Evolutionary conservation across 1,140 invertebrate species (phyloP).

Genomic region (Ceratoteleas bidentatus): DNA sequence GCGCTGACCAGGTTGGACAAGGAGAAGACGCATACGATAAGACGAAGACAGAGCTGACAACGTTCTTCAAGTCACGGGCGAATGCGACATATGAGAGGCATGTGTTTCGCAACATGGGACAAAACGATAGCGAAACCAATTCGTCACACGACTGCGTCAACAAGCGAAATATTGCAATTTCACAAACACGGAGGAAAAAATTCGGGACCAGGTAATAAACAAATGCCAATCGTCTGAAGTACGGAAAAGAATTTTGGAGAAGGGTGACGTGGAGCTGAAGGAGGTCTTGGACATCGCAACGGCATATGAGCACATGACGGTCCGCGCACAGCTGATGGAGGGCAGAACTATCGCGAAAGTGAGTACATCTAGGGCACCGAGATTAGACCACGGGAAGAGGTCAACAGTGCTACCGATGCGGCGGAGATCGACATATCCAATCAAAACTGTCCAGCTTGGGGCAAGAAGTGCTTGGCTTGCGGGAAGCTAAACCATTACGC

Average conservation of each 20-base stretch:
- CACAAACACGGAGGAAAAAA: constrained; percentile 50
- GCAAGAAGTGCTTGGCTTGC: too few relatives aligned
- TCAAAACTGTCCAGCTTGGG: constrained; percentile 19
- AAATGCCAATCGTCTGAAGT: constrained; percentile 65
- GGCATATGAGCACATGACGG: constrained; percentile 1
- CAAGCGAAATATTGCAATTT: constrained; percentile 69
- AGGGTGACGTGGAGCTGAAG: constrained; percentile 4
- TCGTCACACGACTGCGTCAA: constrained; percentile 57
- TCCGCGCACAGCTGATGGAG: constrained; percentile 21
- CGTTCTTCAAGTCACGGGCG: constrained; percentile 62
- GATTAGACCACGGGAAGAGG: too few relatives aligned
- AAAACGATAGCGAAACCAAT: constrained; percentile 59
- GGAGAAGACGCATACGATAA: constrained; percentile 12
- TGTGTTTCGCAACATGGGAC: constrained; percentile 65
- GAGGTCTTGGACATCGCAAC: constrained; percentile 12
- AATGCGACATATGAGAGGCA: constrained; percentile 68
- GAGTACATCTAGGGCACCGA: too few relatives aligned
- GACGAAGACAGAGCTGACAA: constrained; percentile 28
- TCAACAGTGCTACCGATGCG: background rate
- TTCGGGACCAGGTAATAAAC: constrained; percentile 68
- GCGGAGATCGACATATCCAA: constrained; percentile 1
- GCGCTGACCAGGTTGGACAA: background rate
- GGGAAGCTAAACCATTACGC: constrained; percentile 35
- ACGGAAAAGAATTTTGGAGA: too few relatives aligned
- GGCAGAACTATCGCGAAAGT: background rate